Base-by-base conservation (phyloP, 1,140 invertebrate genomes). In the Gryon sp. region DNA sequence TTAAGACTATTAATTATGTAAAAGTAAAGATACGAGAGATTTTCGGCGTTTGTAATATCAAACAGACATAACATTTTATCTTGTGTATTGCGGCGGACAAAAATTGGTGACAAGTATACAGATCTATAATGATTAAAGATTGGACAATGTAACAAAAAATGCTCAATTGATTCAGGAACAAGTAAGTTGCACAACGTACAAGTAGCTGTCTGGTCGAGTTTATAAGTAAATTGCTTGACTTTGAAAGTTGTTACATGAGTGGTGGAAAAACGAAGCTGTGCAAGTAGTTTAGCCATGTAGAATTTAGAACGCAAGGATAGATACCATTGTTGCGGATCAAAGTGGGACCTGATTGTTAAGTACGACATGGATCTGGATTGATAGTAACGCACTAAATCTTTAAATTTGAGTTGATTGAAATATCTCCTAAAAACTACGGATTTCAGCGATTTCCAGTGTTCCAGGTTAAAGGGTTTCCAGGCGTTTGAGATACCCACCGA, bases 281-380 rank as follows among this genome's bases (percentile, higher is more conserved):
- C 43, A 28, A 65, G 11, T 28, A 65, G 41, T 52, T 45, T 60
- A 8, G 19, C 18, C n/a, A 60, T 12, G 15, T 45, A 46, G 9
- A 24, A 36, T 15, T 60, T 45, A 12, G 40, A 24, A 11, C 40
- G 2, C 12, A 43, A n/a, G 12, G 8, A 60, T 15, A 60, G 24
- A 24, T 60, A 46, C 30, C 40, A 45, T 8, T 16, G 18, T 19
- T 26, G 28, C 8, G 7, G n/a, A 22, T 60, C 55, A n/a, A 36
- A n/a, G 12, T 45, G 43, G 8, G 41, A 16, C 22, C 19, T 60
- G 1, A 34, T 9, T 9, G 20, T 2, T 3, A 15, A 4, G 22
- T 22, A 46, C 1, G 19, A 46, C 26, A 24, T 46, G 1, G 40
- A 60, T 2, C 34, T 60, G 2, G 28, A 45, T 28, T 46, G 11